Evolutionary conservation across 2,113 vertebrate genomes (phyloP), one percentile per base, ranked within the genome.

Genomic region (Leucopternis melanops): DNA sequence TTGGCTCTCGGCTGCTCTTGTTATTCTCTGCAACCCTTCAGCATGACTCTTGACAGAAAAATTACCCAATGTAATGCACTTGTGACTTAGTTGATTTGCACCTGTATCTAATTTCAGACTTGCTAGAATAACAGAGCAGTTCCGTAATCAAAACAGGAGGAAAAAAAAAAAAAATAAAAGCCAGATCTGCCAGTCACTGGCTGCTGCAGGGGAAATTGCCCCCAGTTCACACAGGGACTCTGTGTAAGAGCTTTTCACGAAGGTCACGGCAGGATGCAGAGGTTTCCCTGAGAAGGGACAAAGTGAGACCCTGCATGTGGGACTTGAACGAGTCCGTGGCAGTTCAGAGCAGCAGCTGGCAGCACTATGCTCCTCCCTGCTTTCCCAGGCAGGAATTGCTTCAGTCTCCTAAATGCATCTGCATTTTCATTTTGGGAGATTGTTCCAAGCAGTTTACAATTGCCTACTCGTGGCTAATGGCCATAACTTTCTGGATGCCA

Each of bases 41-140:
- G 83, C 74, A 49, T 80, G 74, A 91, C 90, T 97, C 96, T 97
- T 97, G 97, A 97, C 96, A 97, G 94, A 96, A 97, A 97, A 97
- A 97, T 97, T 97, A 93, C 95, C 74, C 91, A 95, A 96, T 86
- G 88, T 77, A 91, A 96, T 93, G 94, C 91, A 91, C 96, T 97
- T 96, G 95, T 97, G 96, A 95, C 96, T 97, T 93, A 91, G 94
- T 96, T 97, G 95, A 97, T 97, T 97, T 96, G 94, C 97, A 97
- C 97, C 97, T 97, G 97, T 93, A 86, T 96, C 96, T 97, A 97
- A 97, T 97, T 97, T 96, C 96, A 97, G 96, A 90, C 91, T 90
- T 95, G 96, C 94, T 88, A 85, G 94, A 97, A 97, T 97, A 97
- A 97, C 96, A 97, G 93, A 96, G 94, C 78, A 57, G 94, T 86